Evolutionary conservation across 2,888 invertebrate species (phyloP).

Genomic region (Fragum whitleyi): DNA sequence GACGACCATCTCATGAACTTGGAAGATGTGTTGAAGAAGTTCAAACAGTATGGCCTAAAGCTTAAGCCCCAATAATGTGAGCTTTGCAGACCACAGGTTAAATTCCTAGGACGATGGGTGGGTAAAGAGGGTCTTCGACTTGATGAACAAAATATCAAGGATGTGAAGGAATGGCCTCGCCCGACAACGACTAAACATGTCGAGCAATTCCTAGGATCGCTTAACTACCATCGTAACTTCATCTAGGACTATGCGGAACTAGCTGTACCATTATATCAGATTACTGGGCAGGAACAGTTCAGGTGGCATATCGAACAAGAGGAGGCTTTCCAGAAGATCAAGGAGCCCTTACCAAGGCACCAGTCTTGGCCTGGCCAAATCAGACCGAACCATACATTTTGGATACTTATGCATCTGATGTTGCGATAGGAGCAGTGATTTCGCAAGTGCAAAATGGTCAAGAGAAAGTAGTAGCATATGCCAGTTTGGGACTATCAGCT

Average conservation of each 20-base stretch:
- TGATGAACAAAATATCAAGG: slow-evolving; percentile 18
- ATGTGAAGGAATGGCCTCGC: slow-evolving; percentile 41
- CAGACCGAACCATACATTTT: slow-evolving; percentile 38
- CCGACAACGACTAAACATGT: slow-evolving; percentile 41
- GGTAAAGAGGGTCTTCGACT: slow-evolving; percentile 34
- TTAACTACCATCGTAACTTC: slow-evolving; percentile 51
- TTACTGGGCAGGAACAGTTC: slow-evolving; percentile 46
- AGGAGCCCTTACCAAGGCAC: slow-evolving; percentile 28
- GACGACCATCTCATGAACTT: slow-evolving; percentile 50
- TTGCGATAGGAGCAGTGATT: slow-evolving; percentile 57
- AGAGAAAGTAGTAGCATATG: slow-evolving; percentile 53
- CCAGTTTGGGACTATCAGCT: slow-evolving; percentile 32
- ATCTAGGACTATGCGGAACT: slow-evolving; percentile 35
- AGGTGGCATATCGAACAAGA: slow-evolving; percentile 37
- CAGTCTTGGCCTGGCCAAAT: slow-evolving; percentile 49
- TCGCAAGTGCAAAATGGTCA: slow-evolving; percentile 55
- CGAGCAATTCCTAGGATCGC: slow-evolving; percentile 54
- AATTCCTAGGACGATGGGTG: slow-evolving; percentile 44
- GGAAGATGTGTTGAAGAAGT: slow-evolving; percentile 42
- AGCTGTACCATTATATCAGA: slow-evolving; percentile 36
- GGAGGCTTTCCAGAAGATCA: slow-evolving; percentile 32
- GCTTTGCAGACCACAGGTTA: slow-evolving; percentile 30
- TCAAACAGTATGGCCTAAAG: slow-evolving; percentile 46
- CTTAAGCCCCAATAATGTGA: slow-evolving; percentile 51
- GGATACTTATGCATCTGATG: slow-evolving; percentile 56